phyloP scores from a whole-genome alignment of 2,797 vertebrate species.

The Phalanger gymnotis region DNA sequence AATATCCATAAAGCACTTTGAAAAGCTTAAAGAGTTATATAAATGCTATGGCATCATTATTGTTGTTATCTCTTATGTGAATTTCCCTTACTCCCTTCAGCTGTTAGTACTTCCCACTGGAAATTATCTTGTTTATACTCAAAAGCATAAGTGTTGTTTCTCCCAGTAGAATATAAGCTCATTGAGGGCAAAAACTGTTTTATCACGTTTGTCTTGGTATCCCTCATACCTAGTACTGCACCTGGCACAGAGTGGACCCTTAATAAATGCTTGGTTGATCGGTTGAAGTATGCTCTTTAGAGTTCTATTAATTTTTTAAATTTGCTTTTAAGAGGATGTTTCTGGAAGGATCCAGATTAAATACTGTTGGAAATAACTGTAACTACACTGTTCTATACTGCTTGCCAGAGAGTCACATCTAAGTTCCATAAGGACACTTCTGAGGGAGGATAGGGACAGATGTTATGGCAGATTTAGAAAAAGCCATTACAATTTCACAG shows the following conservation, averaged over 20 bases:
- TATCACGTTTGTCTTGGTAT: background rate
- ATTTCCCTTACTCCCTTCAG: background rate
- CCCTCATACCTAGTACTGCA: background rate
- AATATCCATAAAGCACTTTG: background rate
- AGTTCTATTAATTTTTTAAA: conserved; percentile 9
- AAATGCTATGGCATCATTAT: background rate
- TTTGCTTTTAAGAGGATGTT: conserved; percentile 4
- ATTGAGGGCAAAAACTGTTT: background rate
- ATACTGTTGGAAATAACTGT: background rate
- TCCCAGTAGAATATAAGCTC: background rate
- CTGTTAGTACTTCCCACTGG: background rate
- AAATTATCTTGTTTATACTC: background rate
- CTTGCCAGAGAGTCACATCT: background rate
- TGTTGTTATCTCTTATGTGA: background rate
- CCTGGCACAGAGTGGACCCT: background rate
- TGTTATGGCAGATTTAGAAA: background rate
- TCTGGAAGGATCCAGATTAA: background rate
- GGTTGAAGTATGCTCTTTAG: background rate
- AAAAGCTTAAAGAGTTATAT: background rate
- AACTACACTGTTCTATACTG: background rate
- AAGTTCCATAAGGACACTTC: background rate
- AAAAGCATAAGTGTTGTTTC: background rate
- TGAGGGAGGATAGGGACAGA: fast-evolving
- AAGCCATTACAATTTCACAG: background rate
- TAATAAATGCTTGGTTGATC: background rate